These are phyloP conservation scores for Bombus haemorrhoidalis DNA, from an alignment of 1,140 invertebrate genomes.

Conservation along the genomic window DNA sequence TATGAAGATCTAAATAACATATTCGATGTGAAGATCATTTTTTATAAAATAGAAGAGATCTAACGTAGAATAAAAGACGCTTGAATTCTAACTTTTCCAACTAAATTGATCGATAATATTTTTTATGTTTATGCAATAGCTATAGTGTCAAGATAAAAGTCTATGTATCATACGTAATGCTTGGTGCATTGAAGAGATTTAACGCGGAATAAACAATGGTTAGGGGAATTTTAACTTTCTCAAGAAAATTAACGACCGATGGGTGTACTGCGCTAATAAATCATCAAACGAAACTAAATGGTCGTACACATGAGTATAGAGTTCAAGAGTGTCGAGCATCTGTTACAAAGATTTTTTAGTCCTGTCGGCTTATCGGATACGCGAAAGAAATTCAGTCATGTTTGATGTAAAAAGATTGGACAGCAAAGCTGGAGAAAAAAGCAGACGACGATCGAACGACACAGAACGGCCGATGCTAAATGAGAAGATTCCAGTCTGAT, in stretches of 20 bases:
- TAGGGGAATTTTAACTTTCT: too few relatives aligned
- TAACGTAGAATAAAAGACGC: neutral
- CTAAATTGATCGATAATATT: neutral
- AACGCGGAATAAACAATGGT: too few relatives aligned
- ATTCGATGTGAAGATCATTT: too few relatives aligned
- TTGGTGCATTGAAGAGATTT: too few relatives aligned
- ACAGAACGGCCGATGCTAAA: constrained; percentile 22
- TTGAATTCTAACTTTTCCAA: neutral
- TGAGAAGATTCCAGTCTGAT: constrained; percentile 36
- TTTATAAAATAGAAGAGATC: neutral
- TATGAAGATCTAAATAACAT: too few relatives aligned
- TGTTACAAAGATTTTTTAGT: constrained; percentile 17
- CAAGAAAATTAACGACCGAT: too few relatives aligned
- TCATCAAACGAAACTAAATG: too few relatives aligned
- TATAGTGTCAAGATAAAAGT: too few relatives aligned
- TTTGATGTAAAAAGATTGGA: constrained; percentile 25
- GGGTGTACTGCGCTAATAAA: too few relatives aligned
- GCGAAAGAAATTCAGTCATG: constrained; percentile 27
- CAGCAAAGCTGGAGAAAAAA: constrained; percentile 18
- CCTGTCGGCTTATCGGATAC: constrained; percentile 24
- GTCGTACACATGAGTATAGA: neutral
- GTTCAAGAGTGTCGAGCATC: constrained; percentile 3
- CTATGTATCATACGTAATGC: too few relatives aligned
- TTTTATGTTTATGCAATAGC: too few relatives aligned
- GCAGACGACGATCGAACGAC: constrained; percentile 30